Evolutionary conservation across 2,113 vertebrate genomes (phyloP), one percentile per base, ranked within the genome.

Genomic region (Dolichallabes microphthalmus): DNA sequence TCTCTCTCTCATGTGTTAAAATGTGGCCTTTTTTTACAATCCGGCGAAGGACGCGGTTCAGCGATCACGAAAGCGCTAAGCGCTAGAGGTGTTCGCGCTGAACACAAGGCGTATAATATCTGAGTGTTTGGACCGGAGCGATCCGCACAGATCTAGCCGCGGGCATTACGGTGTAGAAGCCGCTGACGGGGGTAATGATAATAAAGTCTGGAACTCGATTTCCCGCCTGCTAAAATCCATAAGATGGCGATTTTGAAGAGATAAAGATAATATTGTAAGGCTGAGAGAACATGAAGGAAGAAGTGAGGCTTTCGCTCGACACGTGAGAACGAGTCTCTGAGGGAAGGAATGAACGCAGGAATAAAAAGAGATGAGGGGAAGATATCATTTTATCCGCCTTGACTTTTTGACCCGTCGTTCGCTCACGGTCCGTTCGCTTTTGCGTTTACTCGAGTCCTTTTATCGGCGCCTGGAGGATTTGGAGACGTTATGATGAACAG

Each of bases 181-280:
- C 9, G 39, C 35, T 68, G 4, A 52, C 8, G 79, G 82, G 52
- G 57, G 53, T 78, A 84, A 69, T 73, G 64, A 79, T 78, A 84
- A 69, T 73, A 71, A 79, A 74, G 80, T 91, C 88, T 88, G 60
- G 66, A 84, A 84, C 66, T 86, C 74, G 88, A 88, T 88, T 89
- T 87, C 84, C 89, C 35, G 80, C 90, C 88, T 89, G 89, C 89
- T 91, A 82, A 93, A 93, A 89, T 83, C 78, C 25, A 73, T 66
- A 79, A 83, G 87, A 91, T 87, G 83, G 85, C 86, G 45, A 76
- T 83, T 45, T 68, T 80, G 80, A 68, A 77, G 76, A 79, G 88
- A 90, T 88, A 86, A 77, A 86, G 87, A 87, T 85, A 82, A 88
- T 71, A 68, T 30, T 53, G 69, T 78, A 78, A 35, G 27, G 53